phyloP scores from a whole-genome alignment of 2,113 vertebrate genomes.

The human region DNA sequence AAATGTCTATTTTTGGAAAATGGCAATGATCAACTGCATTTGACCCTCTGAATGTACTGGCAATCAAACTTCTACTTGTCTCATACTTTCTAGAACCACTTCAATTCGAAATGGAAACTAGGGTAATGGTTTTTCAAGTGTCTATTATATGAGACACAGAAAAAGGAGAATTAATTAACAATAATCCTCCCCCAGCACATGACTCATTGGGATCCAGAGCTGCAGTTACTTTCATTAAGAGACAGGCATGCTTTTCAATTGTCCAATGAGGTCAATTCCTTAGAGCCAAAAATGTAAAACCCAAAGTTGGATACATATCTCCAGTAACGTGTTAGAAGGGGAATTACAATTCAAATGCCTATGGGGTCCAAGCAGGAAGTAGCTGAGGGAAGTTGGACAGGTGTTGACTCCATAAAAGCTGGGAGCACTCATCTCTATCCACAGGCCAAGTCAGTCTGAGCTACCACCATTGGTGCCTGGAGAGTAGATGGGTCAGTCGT shows the following conservation, averaged over 20 bases:
- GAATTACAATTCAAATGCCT: not conserved
- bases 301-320: not conserved
- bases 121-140: not conserved
- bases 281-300: not conserved
- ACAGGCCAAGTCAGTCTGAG: not conserved
- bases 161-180: not conserved
- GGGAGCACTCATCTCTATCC: not conserved
- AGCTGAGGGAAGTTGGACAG: not conserved
- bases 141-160: not conserved
- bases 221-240: not conserved
- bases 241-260: not conserved
- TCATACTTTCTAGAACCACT: not conserved
- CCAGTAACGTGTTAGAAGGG: not conserved
- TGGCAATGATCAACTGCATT: not conserved
- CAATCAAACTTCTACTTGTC: not conserved
- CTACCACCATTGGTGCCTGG: not conserved
- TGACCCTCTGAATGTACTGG: not conserved
- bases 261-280: not conserved
- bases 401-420: not conserved
- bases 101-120: conserved; percentile 9
- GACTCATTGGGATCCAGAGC: not conserved
- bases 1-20: not conserved
- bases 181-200: not conserved
- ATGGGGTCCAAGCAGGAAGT: not conserved
- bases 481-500: not conserved